phyloP scores from a whole-genome alignment of 1,140 invertebrate genomes.

The Riptortus pedestris region DNA sequence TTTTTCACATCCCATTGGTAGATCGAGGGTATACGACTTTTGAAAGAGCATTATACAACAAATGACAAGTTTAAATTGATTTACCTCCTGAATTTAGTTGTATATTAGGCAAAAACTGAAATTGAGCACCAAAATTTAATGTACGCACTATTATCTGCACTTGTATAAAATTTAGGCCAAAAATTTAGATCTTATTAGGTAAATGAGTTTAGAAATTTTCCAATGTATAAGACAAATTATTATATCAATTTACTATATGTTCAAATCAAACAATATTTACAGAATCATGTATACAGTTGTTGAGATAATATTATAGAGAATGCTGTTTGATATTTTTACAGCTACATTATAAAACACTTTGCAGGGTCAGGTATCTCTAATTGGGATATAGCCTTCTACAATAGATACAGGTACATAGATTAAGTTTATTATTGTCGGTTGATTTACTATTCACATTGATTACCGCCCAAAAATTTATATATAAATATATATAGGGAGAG shows the following conservation, averaged over 20 bases:
- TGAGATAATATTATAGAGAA: constrained; percentile 29
- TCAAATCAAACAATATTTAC: constrained; percentile 21
- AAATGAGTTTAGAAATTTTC: constrained; percentile 20
- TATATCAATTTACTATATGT: constrained; percentile 20
- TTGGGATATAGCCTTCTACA: constrained; percentile 31
- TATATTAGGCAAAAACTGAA: background rate
- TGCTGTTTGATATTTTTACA: constrained; percentile 30
- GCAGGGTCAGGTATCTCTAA: constrained; percentile 32
- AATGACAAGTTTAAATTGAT: background rate
- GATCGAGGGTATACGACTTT: constrained; percentile 15
- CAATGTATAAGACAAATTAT: constrained; percentile 22
- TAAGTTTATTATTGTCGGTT: constrained; percentile 17
- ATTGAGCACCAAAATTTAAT: constrained; percentile 29
- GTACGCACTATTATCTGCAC: constrained; percentile 25
- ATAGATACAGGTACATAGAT: constrained; percentile 29
- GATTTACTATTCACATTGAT: constrained; percentile 9
- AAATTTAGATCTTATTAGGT: constrained; percentile 21
- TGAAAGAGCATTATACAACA: background rate
- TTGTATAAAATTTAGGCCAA: constrained; percentile 26
- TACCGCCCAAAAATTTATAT: background rate
- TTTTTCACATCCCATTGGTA: constrained; percentile 5
- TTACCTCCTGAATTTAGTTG: background rate
- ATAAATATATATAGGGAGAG: too few species aligned
- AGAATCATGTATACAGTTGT: constrained; percentile 28
- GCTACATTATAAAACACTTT: constrained; percentile 29